Base-by-base conservation (phyloP, 1,140 invertebrate genomes). In the Eurosta solidaginis region DNA sequence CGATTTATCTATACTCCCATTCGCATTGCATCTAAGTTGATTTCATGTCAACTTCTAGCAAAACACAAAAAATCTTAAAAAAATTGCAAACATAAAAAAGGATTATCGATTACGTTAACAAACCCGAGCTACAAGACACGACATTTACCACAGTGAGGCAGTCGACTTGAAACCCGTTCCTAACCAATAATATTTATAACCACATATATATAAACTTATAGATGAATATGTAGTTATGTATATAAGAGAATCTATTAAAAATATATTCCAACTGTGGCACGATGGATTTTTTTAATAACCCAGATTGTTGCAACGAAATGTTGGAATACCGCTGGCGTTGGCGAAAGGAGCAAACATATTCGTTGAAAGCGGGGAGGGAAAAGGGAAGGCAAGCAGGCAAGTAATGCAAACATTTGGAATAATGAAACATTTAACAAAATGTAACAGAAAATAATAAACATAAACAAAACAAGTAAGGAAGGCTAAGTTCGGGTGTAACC, bases 361-460 rank as follows among this genome's bases (percentile, higher is more conserved):
- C 40, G 33, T 40, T 20, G 59, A 68, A 68, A 36, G 25, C 22
- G 4, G 1, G 20, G 6, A 40, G 3, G 33, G 10, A n/a, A 33
- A 17, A 20, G 17, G n/a, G 27, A 68, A 68, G 59, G 59, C 59
- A 42, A 68, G 59, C n/a, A 68, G n/a, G n/a, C n/a, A n/a, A n/a
- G n/a, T n/a, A 45, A 22, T 36, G 44, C 40, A 77, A 77, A 63
- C 54, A 33, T 77, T 77, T 77, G 63, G 63, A 77, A 77, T 77
- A 77, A 77, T 77, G 76, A 77, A 77, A 63, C 17, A 25, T 77
- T 77, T 63, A 1, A 74, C 44, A 36, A 77, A 63, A 36, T 36
- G 36, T 20, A 40, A 50, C 33, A 17, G 36, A 76, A 76, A 33
- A 40, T 14, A 76, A 49, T 25, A 50, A 54, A 40, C 25, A 47